Conservation (phyloP, 1,140 invertebrate genomes). For the Galleria mellonella region DNA sequence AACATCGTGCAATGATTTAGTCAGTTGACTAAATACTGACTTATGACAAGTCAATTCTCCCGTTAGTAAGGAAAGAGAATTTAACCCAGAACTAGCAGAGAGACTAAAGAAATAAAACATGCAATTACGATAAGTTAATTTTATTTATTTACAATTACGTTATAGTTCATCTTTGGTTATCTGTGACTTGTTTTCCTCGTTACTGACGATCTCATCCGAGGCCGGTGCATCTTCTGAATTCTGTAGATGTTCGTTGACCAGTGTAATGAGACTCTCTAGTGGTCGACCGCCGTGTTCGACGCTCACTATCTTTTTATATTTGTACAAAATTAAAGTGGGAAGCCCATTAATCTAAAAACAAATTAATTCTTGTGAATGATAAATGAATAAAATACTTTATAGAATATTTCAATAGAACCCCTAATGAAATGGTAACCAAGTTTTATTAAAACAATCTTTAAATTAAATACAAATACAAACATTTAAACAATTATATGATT, state of each 20-base stretch:
- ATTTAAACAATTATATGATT: too few species aligned
- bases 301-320: conserved; percentile 53
- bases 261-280: conserved; percentile 43
- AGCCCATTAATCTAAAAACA: conserved; percentile 49
- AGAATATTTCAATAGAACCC: too few species aligned
- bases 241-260: conserved; percentile 49
- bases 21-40: too few species aligned
- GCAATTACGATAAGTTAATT: conserved; percentile 18
- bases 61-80: too few species aligned
- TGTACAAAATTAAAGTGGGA: conserved; percentile 56
- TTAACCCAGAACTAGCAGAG: too few species aligned
- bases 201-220: neutral
- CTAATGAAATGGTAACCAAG: too few species aligned
- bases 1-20: too few species aligned
- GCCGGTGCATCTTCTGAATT: neutral
- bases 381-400: too few species aligned
- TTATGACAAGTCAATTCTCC: too few species aligned
- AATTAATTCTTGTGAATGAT: neutral
- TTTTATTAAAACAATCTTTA: too few species aligned
- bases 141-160: conserved; percentile 20
- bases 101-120: conserved; percentile 2
- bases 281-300: conserved; percentile 46
- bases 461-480: too few species aligned
- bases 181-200: conserved; percentile 7
- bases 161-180: conserved; percentile 56